Percentiles rank a stretch among this genome's conserved stretches.
Conservation (phyloP, 2,797 vertebrate species). For the Sebastes variabilis region DNA sequence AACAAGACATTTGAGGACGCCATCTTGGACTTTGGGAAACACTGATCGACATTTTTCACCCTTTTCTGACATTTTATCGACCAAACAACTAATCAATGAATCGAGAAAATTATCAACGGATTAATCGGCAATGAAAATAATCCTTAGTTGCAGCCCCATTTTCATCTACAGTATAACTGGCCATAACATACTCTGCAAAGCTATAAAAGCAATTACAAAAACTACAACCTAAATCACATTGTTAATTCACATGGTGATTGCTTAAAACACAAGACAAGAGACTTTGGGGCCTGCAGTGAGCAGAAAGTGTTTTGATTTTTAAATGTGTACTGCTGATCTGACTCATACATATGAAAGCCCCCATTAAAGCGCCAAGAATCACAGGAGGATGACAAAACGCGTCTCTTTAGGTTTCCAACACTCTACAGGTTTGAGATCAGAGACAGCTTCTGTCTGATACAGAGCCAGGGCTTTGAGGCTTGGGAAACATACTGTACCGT, state of each 20-base stretch:
- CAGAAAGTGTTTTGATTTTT: slow-evolving; percentile 75
- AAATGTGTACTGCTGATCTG: slow-evolving; percentile 72
- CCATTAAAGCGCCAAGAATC: slow-evolving; percentile 66
- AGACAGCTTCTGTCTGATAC: slow-evolving; percentile 66
- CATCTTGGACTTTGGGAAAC: no score
- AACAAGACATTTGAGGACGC: no score
- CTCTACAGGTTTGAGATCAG: slow-evolving; percentile 74
- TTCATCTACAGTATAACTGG: slow-evolving; percentile 28
- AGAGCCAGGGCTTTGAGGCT: slow-evolving; percentile 52
- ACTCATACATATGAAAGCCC: slow-evolving; percentile 79
- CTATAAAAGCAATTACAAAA: slow-evolving; percentile 52
- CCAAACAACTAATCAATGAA: no score
- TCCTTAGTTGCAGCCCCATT: background rate
- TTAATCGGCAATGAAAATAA: rapidly evolving
- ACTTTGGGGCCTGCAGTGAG: slow-evolving; percentile 49
- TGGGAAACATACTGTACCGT: slow-evolving; percentile 61
- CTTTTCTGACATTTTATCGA: no score
- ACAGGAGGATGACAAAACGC: slow-evolving; percentile 51
- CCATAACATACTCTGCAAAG: slow-evolving; percentile 23
- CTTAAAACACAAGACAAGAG: slow-evolving; percentile 61
- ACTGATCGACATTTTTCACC: no score
- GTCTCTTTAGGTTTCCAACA: slow-evolving; percentile 65
- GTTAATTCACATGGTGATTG: slow-evolving; percentile 71
- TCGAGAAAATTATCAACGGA: no score
- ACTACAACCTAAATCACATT: slow-evolving; percentile 60